Evolutionary conservation across 2,113 vertebrate genomes (phyloP).

Genomic region (Nothoprocta pentlandii): DNA sequence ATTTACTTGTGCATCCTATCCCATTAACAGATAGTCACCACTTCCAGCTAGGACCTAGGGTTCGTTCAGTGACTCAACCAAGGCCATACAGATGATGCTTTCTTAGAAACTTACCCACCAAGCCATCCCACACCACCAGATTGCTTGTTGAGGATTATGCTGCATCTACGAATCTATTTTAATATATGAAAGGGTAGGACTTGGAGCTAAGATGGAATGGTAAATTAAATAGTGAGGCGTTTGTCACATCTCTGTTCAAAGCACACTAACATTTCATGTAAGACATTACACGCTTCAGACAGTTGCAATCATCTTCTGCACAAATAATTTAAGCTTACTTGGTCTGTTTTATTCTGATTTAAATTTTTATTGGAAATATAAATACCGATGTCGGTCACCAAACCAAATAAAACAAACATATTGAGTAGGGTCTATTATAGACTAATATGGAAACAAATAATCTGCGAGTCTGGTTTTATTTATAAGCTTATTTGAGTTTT

Average conservation of each 20-base stretch:
- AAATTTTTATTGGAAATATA: conserved; percentile 73
- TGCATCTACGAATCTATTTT: conserved; percentile 25
- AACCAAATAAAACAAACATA: conserved; percentile 76
- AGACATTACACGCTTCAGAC: conserved; percentile 57
- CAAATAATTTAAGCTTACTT: conserved; percentile 62
- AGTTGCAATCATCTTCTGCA: conserved; percentile 62
- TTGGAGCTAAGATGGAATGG: not conserved
- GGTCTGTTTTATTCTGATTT: conserved; percentile 60
- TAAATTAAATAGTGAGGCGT: conserved; percentile 26
- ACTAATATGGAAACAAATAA: conserved; percentile 74
- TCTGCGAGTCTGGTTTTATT: conserved; percentile 72
- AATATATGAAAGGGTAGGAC: not conserved
- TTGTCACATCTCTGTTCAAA: conserved; percentile 52
- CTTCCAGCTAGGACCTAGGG: not conserved
- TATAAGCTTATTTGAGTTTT: conserved; percentile 72
- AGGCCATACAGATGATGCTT: not conserved
- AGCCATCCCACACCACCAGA: conserved; percentile 4
- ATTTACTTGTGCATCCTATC: not conserved
- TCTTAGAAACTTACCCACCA: not conserved
- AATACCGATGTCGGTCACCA: conserved; percentile 66
- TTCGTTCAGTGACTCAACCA: not conserved
- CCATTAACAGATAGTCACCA: not conserved
- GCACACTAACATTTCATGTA: conserved; percentile 54
- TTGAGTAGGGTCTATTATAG: conserved; percentile 72
- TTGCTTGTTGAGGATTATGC: not conserved